Evolutionary conservation across 2,797 vertebrate species (phyloP), one percentile per base, ranked within the genome.

Genomic region (Coregonus sp.): DNA sequence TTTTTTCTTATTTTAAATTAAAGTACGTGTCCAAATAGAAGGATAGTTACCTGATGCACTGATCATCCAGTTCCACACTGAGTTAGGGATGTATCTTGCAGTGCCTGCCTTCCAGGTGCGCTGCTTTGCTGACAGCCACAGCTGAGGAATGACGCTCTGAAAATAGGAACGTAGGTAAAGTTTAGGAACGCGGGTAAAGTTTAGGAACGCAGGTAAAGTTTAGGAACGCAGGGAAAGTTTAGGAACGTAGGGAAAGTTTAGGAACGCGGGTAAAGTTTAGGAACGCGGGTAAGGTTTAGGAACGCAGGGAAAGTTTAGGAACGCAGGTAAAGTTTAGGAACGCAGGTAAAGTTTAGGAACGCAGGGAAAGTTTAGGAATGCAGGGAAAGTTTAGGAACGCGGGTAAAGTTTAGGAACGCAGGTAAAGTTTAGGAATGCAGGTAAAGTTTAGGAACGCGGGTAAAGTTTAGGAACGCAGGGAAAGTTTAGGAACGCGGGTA

Each of bases 81-180:
- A 92, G 75, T 93, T 93, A 4, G 94, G 94, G 81, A 95, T 94
- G 86, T 94, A 95, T 89, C 88, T 84, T 5, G 89, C 70, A 54
- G 81, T 82, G 35, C 92, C 94, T 74, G 89, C 92, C 81, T 87
- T 86, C 93, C 94, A 94, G 54, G 89, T 91, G 56, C 81, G 91
- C 78, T 95, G 94, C 86, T 95, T 95, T 31, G 91, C 86, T 75
- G 88, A 88, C 6, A 95, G 70, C 94, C 94, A 95, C 0, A 94
- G 31, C 79, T 94, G 92, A 70, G 94, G 87, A 66, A 95, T 77
- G n/a, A 72, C 78, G 2, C 31, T 82, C 93, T 94, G 69, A 35
- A 78, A 74, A 20, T 2, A 61, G 65, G 80, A n/a, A 76, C 72
- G 71, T 3, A 66, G 16, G 18, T 2, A 52, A 31, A 37, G 29